A percentile compares a stretch with the other conserved stretches of the same genome.
Conservation (phyloP, 2,113 vertebrate genomes). For the Platycercus adscitus region DNA sequence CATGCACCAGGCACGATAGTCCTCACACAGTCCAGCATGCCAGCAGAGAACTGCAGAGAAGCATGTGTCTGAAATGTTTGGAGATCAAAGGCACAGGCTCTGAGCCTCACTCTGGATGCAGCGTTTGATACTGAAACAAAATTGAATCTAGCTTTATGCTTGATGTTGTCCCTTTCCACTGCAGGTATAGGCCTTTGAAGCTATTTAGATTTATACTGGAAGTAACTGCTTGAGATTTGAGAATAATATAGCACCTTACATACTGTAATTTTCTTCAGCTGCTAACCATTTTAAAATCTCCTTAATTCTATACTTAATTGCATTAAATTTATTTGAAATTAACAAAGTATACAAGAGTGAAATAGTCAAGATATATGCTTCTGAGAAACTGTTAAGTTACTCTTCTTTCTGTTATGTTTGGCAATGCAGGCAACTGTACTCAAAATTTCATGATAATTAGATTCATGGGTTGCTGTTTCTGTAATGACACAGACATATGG, state of each 20-base stretch:
- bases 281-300: not conserved
- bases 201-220: not conserved
- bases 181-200: not conserved
- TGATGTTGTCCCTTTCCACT: not conserved
- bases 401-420: not conserved
- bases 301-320: not conserved
- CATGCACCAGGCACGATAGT: not conserved
- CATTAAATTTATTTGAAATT: not conserved
- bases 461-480: not conserved
- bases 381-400: not conserved
- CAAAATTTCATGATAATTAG: not conserved
- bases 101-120: not conserved
- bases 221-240: not conserved
- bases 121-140: not conserved
- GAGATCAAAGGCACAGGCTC: not conserved
- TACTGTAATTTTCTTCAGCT: not conserved
- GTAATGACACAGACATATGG: not conserved
- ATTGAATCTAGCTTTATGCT: not conserved
- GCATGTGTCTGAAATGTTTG: accelerated
- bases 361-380: not conserved
- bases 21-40: accelerated
- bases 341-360: not conserved
- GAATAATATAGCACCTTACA: not conserved
- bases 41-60: not conserved
- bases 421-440: not conserved